A percentile compares a stretch with the other conserved stretches of the same genome.
Evolutionary conservation across 2,888 invertebrate genomes (phyloP).

Genomic region (Pammene fasciana): DNA sequence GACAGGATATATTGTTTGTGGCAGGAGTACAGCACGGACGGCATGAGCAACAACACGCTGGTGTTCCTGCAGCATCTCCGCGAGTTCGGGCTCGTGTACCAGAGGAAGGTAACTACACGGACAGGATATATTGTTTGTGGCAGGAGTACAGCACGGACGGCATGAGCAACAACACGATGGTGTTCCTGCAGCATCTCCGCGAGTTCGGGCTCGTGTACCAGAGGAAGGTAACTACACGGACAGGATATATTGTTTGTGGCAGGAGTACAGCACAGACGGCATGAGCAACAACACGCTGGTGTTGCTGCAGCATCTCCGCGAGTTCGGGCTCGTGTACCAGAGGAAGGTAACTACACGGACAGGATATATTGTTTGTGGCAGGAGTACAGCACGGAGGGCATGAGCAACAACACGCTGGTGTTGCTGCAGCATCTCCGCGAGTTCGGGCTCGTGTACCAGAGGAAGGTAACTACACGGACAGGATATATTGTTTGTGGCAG

Average conservation of each 20-base stretch:
- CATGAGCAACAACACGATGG: conserved; percentile 92
- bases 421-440: conserved; percentile 98
- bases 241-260: conserved; percentile 63
- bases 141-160: conserved; percentile 94
- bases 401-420: conserved; percentile 92
- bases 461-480: too few relatives aligned
- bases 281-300: conserved; percentile 93
- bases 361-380: conserved; percentile 61
- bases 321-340: conserved; percentile 98
- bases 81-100: conserved; percentile 98
- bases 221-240: too few relatives aligned
- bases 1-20: not conserved
- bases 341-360: too few relatives aligned
- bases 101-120: too few relatives aligned
- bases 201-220: conserved; percentile 99
- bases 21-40: conserved; percentile 93
- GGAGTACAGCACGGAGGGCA: conserved; percentile 95
- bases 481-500: conserved; percentile 65
- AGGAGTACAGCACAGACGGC: conserved; percentile 94
- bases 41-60: conserved; percentile 93
- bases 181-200: conserved; percentile 96
- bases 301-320: conserved; percentile 97
- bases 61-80: conserved; percentile 97
- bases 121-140: not conserved
- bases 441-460: conserved; percentile 98